Conservation (phyloP, 2,797 vertebrate genomes). For the Propithecus deckenii region DNA sequence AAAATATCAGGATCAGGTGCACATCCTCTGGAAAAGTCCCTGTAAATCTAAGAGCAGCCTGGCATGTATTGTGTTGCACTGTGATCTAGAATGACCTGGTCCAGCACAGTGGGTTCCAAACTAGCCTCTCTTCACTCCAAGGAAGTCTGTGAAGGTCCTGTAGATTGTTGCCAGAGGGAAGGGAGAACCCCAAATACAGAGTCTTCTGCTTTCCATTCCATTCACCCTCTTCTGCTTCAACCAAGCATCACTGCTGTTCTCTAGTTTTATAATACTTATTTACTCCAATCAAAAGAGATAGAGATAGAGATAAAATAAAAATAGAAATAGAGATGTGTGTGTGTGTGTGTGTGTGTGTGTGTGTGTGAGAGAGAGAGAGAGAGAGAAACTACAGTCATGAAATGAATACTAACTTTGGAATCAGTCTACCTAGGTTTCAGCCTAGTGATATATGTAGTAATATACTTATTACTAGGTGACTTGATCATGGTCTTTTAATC, state of each 20-base stretch:
- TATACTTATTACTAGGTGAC: not conserved
- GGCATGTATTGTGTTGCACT: not conserved
- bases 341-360: not conserved
- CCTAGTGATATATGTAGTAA: not conserved
- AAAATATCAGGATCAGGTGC: not conserved
- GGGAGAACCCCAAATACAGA: accelerated
- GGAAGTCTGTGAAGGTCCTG: not conserved
- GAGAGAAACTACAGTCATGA: not conserved
- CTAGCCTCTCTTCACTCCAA: not conserved
- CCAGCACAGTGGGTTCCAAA: not conserved
- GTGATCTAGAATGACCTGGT: not conserved
- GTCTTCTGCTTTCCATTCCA: not conserved
- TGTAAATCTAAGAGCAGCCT: not conserved
- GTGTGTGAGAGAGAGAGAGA: not conserved
- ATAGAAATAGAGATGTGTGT: not conserved
- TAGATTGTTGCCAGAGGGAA: not conserved
- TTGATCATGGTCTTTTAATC: not conserved
- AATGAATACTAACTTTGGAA: constrained; percentile 25
- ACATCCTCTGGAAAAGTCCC: not conserved
- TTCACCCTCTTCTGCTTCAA: not conserved
- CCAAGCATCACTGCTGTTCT: not conserved
- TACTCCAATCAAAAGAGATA: not conserved
- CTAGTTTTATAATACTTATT: not conserved
- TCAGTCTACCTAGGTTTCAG: not conserved
- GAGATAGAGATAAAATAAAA: not conserved